Evolutionary conservation across 2,113 vertebrate genomes (phyloP), one percentile per base, ranked within the genome.

Genomic region (Myanophis thanlyinensis): DNA sequence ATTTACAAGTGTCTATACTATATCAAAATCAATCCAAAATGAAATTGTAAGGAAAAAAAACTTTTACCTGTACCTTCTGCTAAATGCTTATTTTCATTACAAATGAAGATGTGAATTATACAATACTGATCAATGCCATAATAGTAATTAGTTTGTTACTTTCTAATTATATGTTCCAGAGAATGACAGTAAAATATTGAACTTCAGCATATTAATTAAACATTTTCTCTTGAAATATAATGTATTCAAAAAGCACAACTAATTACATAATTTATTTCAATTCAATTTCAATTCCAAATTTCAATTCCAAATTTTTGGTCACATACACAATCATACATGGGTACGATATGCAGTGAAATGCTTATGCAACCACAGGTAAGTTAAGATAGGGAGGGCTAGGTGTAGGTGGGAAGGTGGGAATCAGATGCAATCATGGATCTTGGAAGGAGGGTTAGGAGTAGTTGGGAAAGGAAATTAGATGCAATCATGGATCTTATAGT

Each of bases 181-280:
- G 40, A 94, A 54, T 93, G 30, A 93, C 35, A 95, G 89, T 89
- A 46, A 94, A 62, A 92, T 30, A 91, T 92, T 93, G 67, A 95
- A 93, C 1, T 93, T 3, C 18, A 91, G 88, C 40, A 88, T 94
- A 92, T 30, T 91, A 93, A 94, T 93, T 89, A 94, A 48, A 22
- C 6, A 10, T 85, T 90, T 95, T 94, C 89, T 88, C 8, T 47
- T 13, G 85, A 91, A 95, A 87, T 35, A 48, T 47, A 80, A 91
- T 30, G 44, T 46, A 84, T 92, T 89, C 93, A 92, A 91, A 92
- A 93, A 20, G 87, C 5, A 87, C 18, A 91, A 1, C 0, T 0
- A 94, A 93, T 94, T 93, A 92, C 35, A 54, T 95, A 88, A 93
- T 35, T 96, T 94, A 94, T n/a, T n/a, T n/a, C n/a, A n/a, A n/a